Base-by-base conservation (phyloP, 2,113 vertebrate genomes). In the Tachysurus vachellii region DNA sequence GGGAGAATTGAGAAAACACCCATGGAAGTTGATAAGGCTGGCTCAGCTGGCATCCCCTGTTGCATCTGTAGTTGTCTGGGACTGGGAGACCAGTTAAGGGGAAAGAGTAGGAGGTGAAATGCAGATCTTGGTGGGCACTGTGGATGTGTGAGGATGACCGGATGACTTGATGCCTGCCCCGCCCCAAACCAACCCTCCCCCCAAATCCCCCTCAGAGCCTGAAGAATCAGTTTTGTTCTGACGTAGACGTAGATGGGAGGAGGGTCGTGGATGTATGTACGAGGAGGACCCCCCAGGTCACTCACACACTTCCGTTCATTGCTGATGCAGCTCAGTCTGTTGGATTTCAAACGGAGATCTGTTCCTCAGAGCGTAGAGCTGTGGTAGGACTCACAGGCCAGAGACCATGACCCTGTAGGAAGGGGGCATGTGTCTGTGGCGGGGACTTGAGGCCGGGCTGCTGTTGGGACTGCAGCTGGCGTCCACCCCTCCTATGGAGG, bases 371-470 rank as follows among this genome's bases (percentile, higher is more conserved):
- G 85, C 10, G 79, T 61, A 86, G 89, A 91, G 92, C 93, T 28
- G 61, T 36, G 75, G 82, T 36, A 61, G 73, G 86, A 87, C 94
- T 96, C 95, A 99, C 98, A 99, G 97, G 94, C 98, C 98, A 19
- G 98, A 99, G 92, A 99, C 98, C 98, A 99, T 99, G 80, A 99
- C 98, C 94, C 97, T 97, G 94, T 99, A 99, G 91, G 98, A 98
- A 54, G 98, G 97, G 0, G 97, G 98, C 96, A 99, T 97, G 26
- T 99, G 97, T 97, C 98, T 98, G 96, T 99, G 98, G 93, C 96
- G 97, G 71, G 98, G 98, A 54, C 97, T 99, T 94, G 97, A 97
- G 54, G 96, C 96, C 88, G 98, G 98, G 95, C 98, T 99, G 80
- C 96, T 96, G 0, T 96, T 98, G 0, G 98, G 98, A 94, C 96